These are phyloP conservation scores for Syngnathus scovelli DNA, from an alignment of 2,113 vertebrate genomes.

Conservation along the genomic window DNA sequence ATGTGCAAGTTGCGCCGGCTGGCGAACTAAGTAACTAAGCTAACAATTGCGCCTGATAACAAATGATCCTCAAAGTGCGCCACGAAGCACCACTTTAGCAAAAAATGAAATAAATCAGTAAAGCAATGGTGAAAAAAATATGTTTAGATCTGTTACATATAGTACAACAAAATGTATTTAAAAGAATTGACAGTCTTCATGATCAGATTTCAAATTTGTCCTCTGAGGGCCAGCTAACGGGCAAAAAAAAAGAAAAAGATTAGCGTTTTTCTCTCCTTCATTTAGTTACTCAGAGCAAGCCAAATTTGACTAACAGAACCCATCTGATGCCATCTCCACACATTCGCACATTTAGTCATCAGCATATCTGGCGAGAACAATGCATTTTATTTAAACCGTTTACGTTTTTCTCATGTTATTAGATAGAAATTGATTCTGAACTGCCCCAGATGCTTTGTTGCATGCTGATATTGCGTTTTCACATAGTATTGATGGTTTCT, in stretches of 20 bases:
- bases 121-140: no score
- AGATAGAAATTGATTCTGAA: background rate
- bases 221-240: background rate
- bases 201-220: no score
- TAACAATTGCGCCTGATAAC: no score
- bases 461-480: background rate
- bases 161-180: no score
- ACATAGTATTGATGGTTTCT: background rate
- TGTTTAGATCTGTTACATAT: no score
- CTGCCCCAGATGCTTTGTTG: background rate
- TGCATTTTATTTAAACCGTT: background rate
- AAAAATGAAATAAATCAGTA: no score
- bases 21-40: no score
- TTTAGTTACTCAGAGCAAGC: background rate
- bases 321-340: background rate
- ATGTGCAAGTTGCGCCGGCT: no score
- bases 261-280: background rate
- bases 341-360: background rate
- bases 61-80: no score
- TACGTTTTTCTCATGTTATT: background rate
- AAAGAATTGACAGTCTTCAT: no score
- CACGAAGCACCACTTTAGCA: no score
- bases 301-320: background rate
- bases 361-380: background rate
- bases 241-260: background rate